These are phyloP conservation scores for Gerris lacustris DNA, from an alignment of 2,888 invertebrate genomes.

Conservation along the genomic window DNA sequence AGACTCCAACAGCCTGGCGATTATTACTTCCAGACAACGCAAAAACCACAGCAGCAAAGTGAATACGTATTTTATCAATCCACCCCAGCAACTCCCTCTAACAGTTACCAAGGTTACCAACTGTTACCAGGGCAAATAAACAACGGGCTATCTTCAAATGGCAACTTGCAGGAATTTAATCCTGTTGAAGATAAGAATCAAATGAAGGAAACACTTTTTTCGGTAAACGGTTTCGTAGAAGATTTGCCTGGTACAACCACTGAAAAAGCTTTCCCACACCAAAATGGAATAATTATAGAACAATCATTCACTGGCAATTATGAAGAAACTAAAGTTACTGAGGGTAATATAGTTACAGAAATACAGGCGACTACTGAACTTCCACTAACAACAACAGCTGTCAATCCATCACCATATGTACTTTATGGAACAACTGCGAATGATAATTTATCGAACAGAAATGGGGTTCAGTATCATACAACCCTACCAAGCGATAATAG, in stretches of 20 bases:
- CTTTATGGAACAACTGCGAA: too few relatives aligned
- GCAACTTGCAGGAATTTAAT: not conserved
- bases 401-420: too few relatives aligned
- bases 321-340: not conserved
- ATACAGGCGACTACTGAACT: not conserved
- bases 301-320: not conserved
- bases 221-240: not conserved
- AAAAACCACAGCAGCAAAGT: not conserved
- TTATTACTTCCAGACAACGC: not conserved
- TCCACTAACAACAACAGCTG: not conserved
- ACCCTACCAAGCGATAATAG: not conserved
- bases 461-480: not conserved
- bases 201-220: not conserved
- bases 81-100: not conserved
- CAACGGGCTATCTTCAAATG: not conserved
- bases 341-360: not conserved
- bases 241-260: too few relatives aligned
- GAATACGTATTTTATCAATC: not conserved
- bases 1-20: not conserved
- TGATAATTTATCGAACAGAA: not conserved
- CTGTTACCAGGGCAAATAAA: not conserved
- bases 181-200: not conserved
- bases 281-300: not conserved
- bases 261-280: too few relatives aligned
- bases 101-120: not conserved